Evolutionary conservation across 2,888 invertebrate species (phyloP), one percentile per base, ranked within the genome.

Genomic region (Spodoptera littoralis): DNA sequence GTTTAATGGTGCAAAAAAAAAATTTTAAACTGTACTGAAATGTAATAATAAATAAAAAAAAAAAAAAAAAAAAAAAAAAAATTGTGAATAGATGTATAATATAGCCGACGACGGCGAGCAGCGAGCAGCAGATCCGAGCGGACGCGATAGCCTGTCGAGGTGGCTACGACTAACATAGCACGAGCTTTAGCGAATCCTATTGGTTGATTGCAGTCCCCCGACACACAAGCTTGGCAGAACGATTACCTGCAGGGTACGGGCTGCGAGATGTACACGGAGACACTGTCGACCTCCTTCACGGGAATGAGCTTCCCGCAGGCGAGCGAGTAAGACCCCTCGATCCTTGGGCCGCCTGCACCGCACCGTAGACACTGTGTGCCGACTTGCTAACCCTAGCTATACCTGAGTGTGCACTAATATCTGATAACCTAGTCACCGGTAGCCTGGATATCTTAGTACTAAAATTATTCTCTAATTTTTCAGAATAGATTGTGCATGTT

Each of bases 191-290:
- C 89, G 83, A 88, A 84, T 90, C 90, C 90, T 89, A 89, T 92
- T 92, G 91, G 92, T 94, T 96, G 95, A 96, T 97, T 97, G 96
- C 98, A 99, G 99, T 98, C 98, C 95, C 98, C 98, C 95, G 98
- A 98, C 96, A 99, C 98, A 95, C 99, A 99, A 96, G 98, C 98
- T 95, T 99, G 99, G 99, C 98, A 99, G 97, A 99, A 99, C 96
- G 99, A 99, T 97, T 99, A 99, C 96, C 98, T 99, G 95, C 98
- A 99, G 96, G 99, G 99, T 95, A 99, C 99, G 91, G 99, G 99
- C 95, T 99, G 99, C 97, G 99, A 99, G 97, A 99, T 99, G 99
- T 99, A 99, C 96, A 99, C 99, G 94, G 99, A 99, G 97, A 99
- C 99, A 95, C 97, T 99, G 95, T 99, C 99, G 95, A 98, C 98